phyloP scores from a whole-genome alignment of 2,113 vertebrate genomes.

The Ceyx margarethae region DNA sequence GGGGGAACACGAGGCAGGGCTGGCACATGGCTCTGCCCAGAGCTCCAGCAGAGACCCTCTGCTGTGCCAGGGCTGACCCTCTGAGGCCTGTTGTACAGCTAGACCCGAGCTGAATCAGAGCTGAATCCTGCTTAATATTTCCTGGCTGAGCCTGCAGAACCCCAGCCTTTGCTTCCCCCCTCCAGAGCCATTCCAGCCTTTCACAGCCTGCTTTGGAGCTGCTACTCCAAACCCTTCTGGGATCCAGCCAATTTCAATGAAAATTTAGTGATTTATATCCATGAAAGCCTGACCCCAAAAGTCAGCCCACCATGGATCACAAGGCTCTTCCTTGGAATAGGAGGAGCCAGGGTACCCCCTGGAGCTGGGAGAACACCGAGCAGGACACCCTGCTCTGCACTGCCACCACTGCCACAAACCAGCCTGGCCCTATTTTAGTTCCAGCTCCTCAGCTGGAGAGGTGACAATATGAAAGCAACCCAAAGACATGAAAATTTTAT shows the following conservation, averaged over 20 bases:
- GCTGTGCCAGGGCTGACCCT: too few relatives aligned
- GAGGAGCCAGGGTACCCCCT: too few relatives aligned
- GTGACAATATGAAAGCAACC: background rate
- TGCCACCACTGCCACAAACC: background rate
- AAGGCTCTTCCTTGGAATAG: background rate
- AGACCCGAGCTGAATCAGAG: background rate
- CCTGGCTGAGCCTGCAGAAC: background rate
- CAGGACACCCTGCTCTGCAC: background rate
- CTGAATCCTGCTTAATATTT: fast-evolving
- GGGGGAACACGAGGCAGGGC: background rate
- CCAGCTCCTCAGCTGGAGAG: background rate
- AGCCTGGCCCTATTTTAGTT: background rate
- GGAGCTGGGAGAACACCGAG: background rate
- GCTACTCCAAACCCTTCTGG: background rate
- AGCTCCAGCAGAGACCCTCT: background rate
- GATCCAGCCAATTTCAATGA: background rate
- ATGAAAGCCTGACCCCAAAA: too few relatives aligned
- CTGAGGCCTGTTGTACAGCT: fast-evolving
- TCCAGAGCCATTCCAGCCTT: background rate
- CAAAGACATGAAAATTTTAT: slow-evolving; percentile 38
- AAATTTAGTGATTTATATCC: background rate
- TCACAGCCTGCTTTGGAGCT: background rate
- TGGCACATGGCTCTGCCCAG: background rate
- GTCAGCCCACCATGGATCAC: background rate
- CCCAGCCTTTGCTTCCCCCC: background rate